A percentile compares a stretch with the other conserved stretches of the same genome.
phyloP scores from a whole-genome alignment of 1,140 invertebrate species.

The Formica exsecta region DNA sequence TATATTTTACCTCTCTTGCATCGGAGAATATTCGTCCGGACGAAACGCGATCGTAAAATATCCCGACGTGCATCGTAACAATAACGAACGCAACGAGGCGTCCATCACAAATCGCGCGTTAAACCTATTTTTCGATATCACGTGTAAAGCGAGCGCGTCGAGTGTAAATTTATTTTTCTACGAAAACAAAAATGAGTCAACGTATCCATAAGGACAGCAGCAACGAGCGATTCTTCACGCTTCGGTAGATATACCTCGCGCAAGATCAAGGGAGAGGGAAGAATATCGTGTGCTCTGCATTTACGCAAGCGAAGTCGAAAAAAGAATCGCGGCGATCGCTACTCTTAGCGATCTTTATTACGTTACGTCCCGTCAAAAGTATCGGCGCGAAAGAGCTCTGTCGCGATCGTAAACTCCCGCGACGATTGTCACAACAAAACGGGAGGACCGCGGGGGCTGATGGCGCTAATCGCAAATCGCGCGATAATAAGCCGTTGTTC shows the following conservation, averaged over 20 bases:
- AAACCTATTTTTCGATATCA: constrained; percentile 39
- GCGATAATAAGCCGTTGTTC: constrained; percentile 6
- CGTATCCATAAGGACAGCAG: neutral
- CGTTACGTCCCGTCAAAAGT: constrained; percentile 51
- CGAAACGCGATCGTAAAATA: constrained; percentile 30
- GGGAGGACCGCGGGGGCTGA: constrained; percentile 2
- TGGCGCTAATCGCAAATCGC: constrained; percentile 13
- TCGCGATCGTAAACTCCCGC: constrained; percentile 59
- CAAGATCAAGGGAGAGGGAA: neutral
- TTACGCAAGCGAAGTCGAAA: constrained; percentile 16
- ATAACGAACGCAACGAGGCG: constrained; percentile 47
- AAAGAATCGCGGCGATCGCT: constrained; percentile 17
- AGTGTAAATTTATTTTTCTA: constrained; percentile 7
- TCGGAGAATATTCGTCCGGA: constrained; percentile 22
- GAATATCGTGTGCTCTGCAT: neutral
- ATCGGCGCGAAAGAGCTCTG: neutral
- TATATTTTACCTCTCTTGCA: neutral
- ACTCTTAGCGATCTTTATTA: constrained; percentile 39
- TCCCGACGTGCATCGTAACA: constrained; percentile 28
- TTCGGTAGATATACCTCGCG: neutral
- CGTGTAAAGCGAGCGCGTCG: neutral
- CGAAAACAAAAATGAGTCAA: constrained; percentile 42
- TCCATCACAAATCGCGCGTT: constrained; percentile 46
- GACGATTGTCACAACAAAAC: constrained; percentile 54
- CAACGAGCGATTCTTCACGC: constrained; percentile 21